Evolutionary conservation across 2,113 vertebrate genomes (phyloP), one percentile per base, ranked within the genome.

Genomic region (Grallaria varia): DNA sequence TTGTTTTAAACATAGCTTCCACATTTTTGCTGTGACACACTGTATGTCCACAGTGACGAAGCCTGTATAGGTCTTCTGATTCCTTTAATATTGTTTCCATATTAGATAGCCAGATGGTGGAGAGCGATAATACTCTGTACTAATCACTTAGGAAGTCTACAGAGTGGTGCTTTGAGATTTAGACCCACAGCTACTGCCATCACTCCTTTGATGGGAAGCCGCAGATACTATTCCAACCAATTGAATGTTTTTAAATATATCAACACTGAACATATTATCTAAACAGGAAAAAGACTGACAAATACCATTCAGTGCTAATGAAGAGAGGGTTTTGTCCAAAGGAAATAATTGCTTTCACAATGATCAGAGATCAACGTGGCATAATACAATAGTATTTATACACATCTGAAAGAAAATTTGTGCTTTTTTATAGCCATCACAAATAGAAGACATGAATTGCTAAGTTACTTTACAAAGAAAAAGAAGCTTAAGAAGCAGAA

Each of bases 131-230:
- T 98, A 72, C 92, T 94, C 93, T 90, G 56, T 39, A 62, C 94
- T 98, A 97, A 98, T 97, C 97, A 96, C 96, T 98, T 97, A 97
- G 96, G 97, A 97, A 97, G 94, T 97, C 97, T 95, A 94, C 86
- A 87, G 86, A 83, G 93, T 50, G 84, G 84, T 90, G 95, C 96
- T 97, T 89, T 95, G 86, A 97, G 96, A 93, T 95, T 98, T 97
- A 97, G 91, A 94, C 67, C 85, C 90, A 90, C 73, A 84, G 75
- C 90, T 92, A 94, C 71, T 62, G 77, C 95, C 91, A 96, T 67
- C 80, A 62, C 33, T 81, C 80, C 81, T 95, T 60, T 62, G 84
- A 96, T 96, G 80, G 81, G 74, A 91, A 94, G 92, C 85, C 1
- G 1, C 95, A 92, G 89, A 80, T 82, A 83, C 50, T 74, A 33